Evolutionary conservation across 2,113 vertebrate species (phyloP), one percentile per base, ranked within the genome.

Genomic region (Epinephelus lanceolatus): DNA sequence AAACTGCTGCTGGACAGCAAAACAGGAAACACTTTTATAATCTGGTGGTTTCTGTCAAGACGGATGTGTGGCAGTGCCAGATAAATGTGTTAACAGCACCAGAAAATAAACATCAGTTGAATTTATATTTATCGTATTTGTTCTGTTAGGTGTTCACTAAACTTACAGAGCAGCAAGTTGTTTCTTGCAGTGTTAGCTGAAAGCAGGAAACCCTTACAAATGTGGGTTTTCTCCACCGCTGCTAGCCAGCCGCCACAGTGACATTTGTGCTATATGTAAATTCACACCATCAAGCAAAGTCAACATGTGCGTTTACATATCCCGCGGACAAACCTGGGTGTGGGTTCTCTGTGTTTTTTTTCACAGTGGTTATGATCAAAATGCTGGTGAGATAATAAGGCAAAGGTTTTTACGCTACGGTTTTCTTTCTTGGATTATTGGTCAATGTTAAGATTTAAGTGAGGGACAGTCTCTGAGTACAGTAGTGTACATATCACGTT

Each of bases 181-280:
- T 25, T 77, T n/a, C 21, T 70, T 61, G 40, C 53, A 0, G 2
- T 21, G 37, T 40, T 62, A 25, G 51, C 7, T 55, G 21, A 57
- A 80, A 76, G 45, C 76, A 71, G 60, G 72, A 81, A 85, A 77
- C 71, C 81, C 59, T 45, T 56, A 40, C 60, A 59, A 40, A 27
- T 61, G 57, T 52, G 57, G 6, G 8, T 23, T 65, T 21, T 61
- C 56, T 67, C 12, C 25, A 45, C 37, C 23, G 1, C 49, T 33
- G 67, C 67, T 14, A 21, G 3, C 11, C 14, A 62, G 56, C 14
- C 63, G 11, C 47, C 53, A 5, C 52, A 6, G 78, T 76, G 49
- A 80, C 71, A n/a, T 62, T 59, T 86, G 71, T 63, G 55, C 71
- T 65, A 6, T 37, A 66, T 71, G 56, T 63, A 76, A 80, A 86